Conservation (phyloP, 2,797 vertebrate species). For the Enteromius trimaculatus region DNA sequence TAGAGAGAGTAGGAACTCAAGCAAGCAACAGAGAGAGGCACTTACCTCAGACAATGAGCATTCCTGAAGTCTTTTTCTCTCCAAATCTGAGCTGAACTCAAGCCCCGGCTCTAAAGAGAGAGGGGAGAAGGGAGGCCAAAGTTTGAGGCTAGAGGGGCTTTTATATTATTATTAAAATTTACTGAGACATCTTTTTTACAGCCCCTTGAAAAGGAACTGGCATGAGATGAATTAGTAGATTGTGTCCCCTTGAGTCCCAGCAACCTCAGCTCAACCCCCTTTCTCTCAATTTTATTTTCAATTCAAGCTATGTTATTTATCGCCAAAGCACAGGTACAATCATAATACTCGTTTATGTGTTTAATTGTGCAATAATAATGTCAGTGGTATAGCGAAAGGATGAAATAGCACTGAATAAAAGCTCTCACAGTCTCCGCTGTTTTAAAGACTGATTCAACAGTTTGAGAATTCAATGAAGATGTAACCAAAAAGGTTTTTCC, state of each 20-base stretch:
- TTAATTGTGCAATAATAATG: constrained; percentile 6
- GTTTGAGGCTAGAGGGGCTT: constrained; percentile 48
- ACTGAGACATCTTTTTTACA: constrained; percentile 60
- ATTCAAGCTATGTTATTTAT: constrained; percentile 22
- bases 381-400: background rate
- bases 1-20: background rate
- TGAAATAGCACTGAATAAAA: constrained; percentile 17
- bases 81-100: constrained; percentile 63
- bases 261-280: constrained; percentile 11
- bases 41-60: constrained; percentile 55
- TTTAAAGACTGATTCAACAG: constrained; percentile 3
- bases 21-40: constrained; percentile 30
- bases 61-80: constrained; percentile 48
- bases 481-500: constrained; percentile 11
- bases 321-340: constrained; percentile 5
- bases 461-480: constrained; percentile 34
- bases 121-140: constrained; percentile 57
- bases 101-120: constrained; percentile 63
- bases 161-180: constrained; percentile 64
- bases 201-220: constrained; percentile 55
- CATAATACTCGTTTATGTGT: background rate
- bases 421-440: background rate
- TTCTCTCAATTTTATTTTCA: background rate
- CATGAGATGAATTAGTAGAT: constrained; percentile 57
- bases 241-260: constrained; percentile 44